Base-by-base conservation (phyloP, 2,797 vertebrate species). In the Sarcoramphus papa region DNA sequence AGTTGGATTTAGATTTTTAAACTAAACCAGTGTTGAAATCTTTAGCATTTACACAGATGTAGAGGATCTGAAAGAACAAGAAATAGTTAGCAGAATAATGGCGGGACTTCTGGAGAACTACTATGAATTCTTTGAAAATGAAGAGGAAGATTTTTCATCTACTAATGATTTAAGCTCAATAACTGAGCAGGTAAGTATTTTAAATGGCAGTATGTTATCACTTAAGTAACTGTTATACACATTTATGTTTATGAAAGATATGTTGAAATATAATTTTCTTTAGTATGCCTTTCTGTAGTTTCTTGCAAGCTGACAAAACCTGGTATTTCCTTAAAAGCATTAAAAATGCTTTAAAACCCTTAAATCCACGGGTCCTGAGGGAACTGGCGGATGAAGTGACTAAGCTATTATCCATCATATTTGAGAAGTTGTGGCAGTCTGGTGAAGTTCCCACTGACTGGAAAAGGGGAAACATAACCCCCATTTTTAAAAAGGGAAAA, bases 91-190 rank as follows among this genome's bases (percentile, higher is more conserved):
- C 97, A 99, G 99, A 97, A 98, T 99, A 97, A 98, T 99, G 98
- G 98, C 98, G 5, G 99, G 99, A 95, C 98, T 99, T 98, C 94
- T 99, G 97, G 99, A 99, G 98, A 99, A 99, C 98, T 99, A 99
- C 97, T 99, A 99, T 95, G 99, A 99, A 54, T 98, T 99, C 97
- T 99, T 99, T 97, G 99, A 99, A 97, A 99, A 99, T 8, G 99
- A 99, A 96, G 99, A 99, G 50, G 99, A 99, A 80, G 99, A 99
- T 92, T 98, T 99, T 97, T 99, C 99, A 97, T 99, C 99, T 95
- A 98, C 98, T 77, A 99, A 99, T 91, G 99, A 99, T 98, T 99
- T 99, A 98, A 99, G 99, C 98, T 99, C 99, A 94, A 98, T 99
- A 97, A 99, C 99, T 57, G 99, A 99, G 92, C 99, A 99, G 99